Conservation (phyloP, 2,888 invertebrate genomes). For the Opisthograptis luteolata region DNA sequence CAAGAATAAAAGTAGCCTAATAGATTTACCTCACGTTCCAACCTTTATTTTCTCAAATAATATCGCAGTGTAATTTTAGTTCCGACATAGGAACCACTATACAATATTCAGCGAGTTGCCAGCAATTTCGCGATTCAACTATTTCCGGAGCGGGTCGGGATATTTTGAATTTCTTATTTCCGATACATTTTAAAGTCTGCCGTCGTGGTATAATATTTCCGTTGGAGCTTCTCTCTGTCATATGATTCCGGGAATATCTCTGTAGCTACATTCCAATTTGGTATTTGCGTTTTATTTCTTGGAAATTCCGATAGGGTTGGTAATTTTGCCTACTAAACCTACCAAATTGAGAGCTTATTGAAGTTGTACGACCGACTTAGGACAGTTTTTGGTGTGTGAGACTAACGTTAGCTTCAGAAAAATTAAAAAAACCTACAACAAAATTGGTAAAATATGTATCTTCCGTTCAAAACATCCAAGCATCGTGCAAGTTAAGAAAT, state of each 20-base stretch:
- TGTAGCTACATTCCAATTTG: no score
- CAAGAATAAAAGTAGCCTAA: conserved; percentile 2
- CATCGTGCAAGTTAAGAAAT: no score
- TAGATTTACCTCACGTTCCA: conserved; percentile 7
- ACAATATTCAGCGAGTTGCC: conserved; percentile 1
- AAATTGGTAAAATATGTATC: no score
- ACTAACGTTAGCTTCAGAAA: no score
- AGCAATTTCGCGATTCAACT: conserved; percentile 11
- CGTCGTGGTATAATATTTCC: not conserved
- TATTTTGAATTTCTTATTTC: conserved; percentile 9
- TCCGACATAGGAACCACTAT: not conserved
- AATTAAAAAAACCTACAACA: no score
- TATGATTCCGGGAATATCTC: not conserved
- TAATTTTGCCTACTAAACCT: no score
- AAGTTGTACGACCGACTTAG: no score
- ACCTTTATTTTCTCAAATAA: conserved; percentile 17
- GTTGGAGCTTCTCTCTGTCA: not conserved
- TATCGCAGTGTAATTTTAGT: not conserved
- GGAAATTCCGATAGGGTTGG: no score
- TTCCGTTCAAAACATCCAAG: no score
- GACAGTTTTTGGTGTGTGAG: no score
- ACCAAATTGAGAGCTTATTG: no score
- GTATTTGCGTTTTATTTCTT: no score
- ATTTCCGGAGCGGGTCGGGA: conserved; percentile 1
- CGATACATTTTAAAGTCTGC: conserved; percentile 6